Base-by-base conservation (phyloP, 2,888 invertebrate species). In the Dilophus febrilis region DNA sequence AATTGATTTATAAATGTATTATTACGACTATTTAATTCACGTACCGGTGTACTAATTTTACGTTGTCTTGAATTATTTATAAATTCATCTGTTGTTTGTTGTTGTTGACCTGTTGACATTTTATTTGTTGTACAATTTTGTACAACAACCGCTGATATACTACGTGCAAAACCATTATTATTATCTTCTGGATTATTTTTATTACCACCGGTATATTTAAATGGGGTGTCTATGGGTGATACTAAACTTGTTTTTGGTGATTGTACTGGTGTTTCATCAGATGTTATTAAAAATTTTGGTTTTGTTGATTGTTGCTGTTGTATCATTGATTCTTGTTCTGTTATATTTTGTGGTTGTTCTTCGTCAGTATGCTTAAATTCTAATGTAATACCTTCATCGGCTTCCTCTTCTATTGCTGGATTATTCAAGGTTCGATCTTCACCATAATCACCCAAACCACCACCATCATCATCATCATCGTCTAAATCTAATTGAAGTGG, bases 71-170 rank as follows among this genome's bases (percentile, higher is more conserved):
- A 42, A 38, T 48, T 47, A 56, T 36, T 13, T 8, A 44, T 59
- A 53, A 54, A 65, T 62, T 52, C 70, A 47, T 28, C 51, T 4
- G 22, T 8, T 8, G 8, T 22, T 6, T 8, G 5, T 4, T 8
- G 5, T 6, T 6, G 5, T 48, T 52, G 67, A 45, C 47, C 54
- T 45, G 43, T 56, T 54, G 50, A 62, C 45, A 49, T n/a, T 19
- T 22, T 16, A 12, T 55, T 54, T 38, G 57, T 57, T 37, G 50
- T 56, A 49, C 67, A 67, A 50, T 67, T 68, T 44, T 74, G 68
- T 12, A 82, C 70, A 22, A 74, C 72, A 0, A 72, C 78, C 19
- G 80, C 81, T 37, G 82, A 83, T 11, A 74, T 78, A 43, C 81
- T 82, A 44, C 77, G 57, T 1, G 68, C 70, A 53, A 79, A 76